A percentile compares a stretch with the other conserved stretches of the same genome.
phyloP scores from a whole-genome alignment of 2,888 invertebrate genomes.

The Onthophagus sagittarius region DNA sequence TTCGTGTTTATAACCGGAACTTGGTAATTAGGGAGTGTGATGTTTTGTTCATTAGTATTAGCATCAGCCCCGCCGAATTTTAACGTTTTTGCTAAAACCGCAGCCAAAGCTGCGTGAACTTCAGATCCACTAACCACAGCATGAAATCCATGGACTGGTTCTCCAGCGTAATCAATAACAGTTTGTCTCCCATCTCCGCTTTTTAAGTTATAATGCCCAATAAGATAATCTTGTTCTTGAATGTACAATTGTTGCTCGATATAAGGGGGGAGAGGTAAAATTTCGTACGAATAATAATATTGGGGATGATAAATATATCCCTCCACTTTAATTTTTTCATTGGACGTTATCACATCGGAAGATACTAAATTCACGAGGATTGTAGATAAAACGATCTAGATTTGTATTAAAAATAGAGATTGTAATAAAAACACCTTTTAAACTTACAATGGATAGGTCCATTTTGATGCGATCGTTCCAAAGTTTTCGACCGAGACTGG shows the following conservation, averaged over 20 bases:
- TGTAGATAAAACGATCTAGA: not conserved
- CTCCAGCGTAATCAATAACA: conserved; percentile 59
- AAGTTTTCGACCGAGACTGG: not conserved
- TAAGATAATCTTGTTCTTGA: conserved; percentile 56
- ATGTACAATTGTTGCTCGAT: not conserved
- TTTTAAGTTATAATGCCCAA: conserved; percentile 56
- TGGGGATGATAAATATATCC: not conserved
- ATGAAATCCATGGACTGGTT: conserved; percentile 54
- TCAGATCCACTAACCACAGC: conserved; percentile 55
- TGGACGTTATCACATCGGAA: not conserved
- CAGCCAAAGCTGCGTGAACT: conserved; percentile 32
- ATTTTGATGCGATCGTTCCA: not conserved
- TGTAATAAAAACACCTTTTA: not conserved
- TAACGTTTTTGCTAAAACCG: conserved; percentile 28
- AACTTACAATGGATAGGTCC: not conserved
- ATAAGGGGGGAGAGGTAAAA: not conserved
- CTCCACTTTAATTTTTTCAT: not conserved
- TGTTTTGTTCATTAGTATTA: not conserved
- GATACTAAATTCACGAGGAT: not conserved
- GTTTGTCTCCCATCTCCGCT: conserved; percentile 62
- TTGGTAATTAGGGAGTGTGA: not conserved
- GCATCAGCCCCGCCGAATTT: not conserved
- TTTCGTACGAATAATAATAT: not conserved
- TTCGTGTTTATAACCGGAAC: not conserved
- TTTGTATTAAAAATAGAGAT: not conserved